phyloP scores from a whole-genome alignment of 1,140 invertebrate species.

The Drosophila jambulina region DNA sequence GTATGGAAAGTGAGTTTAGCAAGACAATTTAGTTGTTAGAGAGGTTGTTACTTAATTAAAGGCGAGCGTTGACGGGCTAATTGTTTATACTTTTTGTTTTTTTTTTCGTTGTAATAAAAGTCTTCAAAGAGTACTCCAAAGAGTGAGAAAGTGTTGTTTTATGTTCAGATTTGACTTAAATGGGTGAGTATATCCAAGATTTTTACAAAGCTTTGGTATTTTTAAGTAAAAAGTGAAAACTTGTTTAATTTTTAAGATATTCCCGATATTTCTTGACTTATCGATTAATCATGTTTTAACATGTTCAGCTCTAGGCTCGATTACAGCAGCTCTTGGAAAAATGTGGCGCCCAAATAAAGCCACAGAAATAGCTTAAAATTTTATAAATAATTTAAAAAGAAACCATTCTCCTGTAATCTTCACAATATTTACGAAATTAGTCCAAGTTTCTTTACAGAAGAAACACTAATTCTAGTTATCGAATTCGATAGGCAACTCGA shows the following conservation, averaged over 20 bases:
- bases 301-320: no score
- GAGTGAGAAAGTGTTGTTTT: background rate
- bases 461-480: background rate
- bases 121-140: slow-evolving; percentile 35
- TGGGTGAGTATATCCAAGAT: background rate
- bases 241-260: background rate
- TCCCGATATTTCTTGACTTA: background rate
- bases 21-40: slow-evolving; percentile 40
- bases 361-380: background rate
- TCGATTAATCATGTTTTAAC: background rate
- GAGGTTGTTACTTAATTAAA: slow-evolving; percentile 77
- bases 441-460: background rate
- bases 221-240: background rate
- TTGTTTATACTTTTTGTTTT: slow-evolving; percentile 7
- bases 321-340: no score
- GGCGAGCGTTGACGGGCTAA: slow-evolving; percentile 37
- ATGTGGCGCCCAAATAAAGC: no score
- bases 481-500: background rate
- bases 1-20: slow-evolving; percentile 31
- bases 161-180: background rate
- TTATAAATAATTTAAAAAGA: background rate
- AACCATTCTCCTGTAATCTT: background rate
- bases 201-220: background rate
- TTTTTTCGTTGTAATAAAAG: slow-evolving; percentile 39
- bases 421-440: background rate